Evolutionary conservation across 2,797 vertebrate species (phyloP), one percentile per base, ranked within the genome.

Genomic region (Phaenicophaeus curvirostris): DNA sequence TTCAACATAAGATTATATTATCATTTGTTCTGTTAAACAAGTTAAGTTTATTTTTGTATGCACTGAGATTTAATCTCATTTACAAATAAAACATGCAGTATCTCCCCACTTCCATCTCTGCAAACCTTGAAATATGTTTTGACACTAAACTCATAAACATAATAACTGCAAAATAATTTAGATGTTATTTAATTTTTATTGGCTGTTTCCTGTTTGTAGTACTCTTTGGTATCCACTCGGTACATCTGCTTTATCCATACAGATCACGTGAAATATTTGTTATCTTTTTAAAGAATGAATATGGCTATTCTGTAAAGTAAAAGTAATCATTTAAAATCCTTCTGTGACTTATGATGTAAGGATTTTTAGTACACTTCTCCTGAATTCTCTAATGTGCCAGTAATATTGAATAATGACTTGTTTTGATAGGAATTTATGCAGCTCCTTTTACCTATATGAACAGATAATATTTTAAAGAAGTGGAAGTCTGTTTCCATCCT

Each of bases 51-150:
- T 53, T 59, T 59, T 75, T 57, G 10, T 18, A 54, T 8, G 17
- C 16, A 73, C 16, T 93, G 25, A 66, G 12, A 51, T 67, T 91
- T 85, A 54, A 57, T 62, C 33, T 88, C 19, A 53, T 87, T 91
- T 78, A 84, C 21, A 39, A 83, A 69, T 6, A 27, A 46, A 17
- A 54, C 15, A 11, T 14, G n/a, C 5, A 31, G 5, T 37, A 48
- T 58, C 75, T 81, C 9, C 18, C 30, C 12, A 66, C 0, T 0
- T 0, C 5, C 10, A 31, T 33, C 15, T 30, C 68, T 61, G 21
- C 4, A 85, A 80, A 67, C 5, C 35, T 73, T 61, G n/a, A 28
- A 73, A 87, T 39, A 27, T 6, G 31, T 44, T 94, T 74, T 71
- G 54, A 30, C 7, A 24, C 3, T 11, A 37, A 80, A 30, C 6